Evolutionary conservation across 1,140 invertebrate genomes (phyloP), one percentile per base, ranked within the genome.

Genomic region (Pseudomyrmex gracilis): DNA sequence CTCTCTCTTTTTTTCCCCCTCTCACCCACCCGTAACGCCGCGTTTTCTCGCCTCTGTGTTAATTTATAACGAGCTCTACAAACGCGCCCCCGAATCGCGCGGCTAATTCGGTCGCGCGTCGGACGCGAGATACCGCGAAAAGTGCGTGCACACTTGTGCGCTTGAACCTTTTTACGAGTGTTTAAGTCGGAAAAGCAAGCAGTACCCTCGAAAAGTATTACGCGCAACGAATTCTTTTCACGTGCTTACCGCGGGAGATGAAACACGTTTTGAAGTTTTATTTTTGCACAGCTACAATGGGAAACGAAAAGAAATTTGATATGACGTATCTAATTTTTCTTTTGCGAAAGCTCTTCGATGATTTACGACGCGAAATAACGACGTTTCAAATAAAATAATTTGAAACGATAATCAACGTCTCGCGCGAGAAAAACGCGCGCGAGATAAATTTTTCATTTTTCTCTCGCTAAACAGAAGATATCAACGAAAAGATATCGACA

Each of bases 31-130:
- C 77, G 58, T 66, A 71, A 73, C 76, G 58, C 47, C 34, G 34
- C 34, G 5, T 84, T 68, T 76, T 84, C 83, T 84, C 76, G 53
- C 83, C 83, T 84, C 43, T 24, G 55, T 58, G 57, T 82, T 82
- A 84, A 82, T 84, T 84, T 82, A 68, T 51, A 43, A 67, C 57
- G 34, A 34, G 8, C 57, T 12, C 17, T 49, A 51, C 22, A 68
- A 15, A 34, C 43, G 57, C 43, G 17, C 43, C 15, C n/a, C 20
- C 34, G 63, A 17, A 67, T 55, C 15, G 20, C 24, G 22, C 17
- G 43, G 20, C 13, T 74, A 74, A 76, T 47, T 43, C 51, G 17
- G 51, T 2, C 7, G 45, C 22, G 17, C 17, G 12, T 43, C 60
- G 57, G n/a, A 43, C 74, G 74, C 64, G 64, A 78, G 51, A 78